Evolutionary conservation across 23 tunicate genomes (phyloP), one percentile per base, ranked within the genome.

Genomic region (Ciona savignyi): DNA sequence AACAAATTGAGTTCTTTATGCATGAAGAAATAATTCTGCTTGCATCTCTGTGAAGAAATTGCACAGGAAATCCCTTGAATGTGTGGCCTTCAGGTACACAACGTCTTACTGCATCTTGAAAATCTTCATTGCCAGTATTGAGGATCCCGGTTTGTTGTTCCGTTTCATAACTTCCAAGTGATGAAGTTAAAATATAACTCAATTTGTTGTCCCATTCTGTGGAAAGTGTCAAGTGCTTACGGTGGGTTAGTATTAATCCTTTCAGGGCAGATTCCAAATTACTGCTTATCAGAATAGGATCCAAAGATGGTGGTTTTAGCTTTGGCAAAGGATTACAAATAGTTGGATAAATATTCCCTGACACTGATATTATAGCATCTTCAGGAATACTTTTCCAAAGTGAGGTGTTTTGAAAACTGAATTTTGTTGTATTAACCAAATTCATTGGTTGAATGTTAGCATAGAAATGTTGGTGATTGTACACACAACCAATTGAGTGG

Each of bases 61-160:
- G 97, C 3, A 85, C 62, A 0, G 97, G 97, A 73, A 91, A 91
- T 1, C 97, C 97, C 72, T 91, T 91, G 35, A 91, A 91, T 1
- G 97, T 91, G 73, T 80, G 71, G 11, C 97, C 97, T 23, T 91
- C 90, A 1, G 90, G 91, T 21, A 91, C 97, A 33, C 80, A 79
- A 34, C 97, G 35, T 4, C 85, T 63, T 4, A 86, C 77, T 23
- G 90, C 90, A 30, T 91, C 97, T 67, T 91, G 97, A 60, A 91
- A 91, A 35, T 91, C 97, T 32, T 78, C 77, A 60, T 91, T 91
- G 20, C 91, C 91, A 29, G 81, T 31, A 23, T 89, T 88, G 3
- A 89, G 69, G 26, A 78, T 51, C 9, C 88, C 87, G 34, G 77
- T 70, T 0, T 68, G 68, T 64, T 83, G 76, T 28, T 91, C 97